Conservation (phyloP, 1,140 invertebrate species). For the Bilobella aurantiaca region DNA sequence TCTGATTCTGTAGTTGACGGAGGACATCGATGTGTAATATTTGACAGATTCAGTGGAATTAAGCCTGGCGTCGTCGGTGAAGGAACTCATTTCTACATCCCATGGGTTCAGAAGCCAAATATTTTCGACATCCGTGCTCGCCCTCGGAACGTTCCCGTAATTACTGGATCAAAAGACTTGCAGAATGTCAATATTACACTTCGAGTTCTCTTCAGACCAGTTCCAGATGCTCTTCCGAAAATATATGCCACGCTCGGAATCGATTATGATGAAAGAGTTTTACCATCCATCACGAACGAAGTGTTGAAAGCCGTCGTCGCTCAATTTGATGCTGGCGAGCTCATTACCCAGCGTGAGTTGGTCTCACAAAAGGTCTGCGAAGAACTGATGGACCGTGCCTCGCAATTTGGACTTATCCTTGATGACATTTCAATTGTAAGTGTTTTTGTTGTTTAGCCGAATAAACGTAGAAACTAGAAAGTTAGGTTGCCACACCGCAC, state of each 20-base stretch:
- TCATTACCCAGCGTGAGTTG: slow-evolving; percentile 96
- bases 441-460: slow-evolving; percentile 23
- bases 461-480: background rate
- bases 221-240: slow-evolving; percentile 73
- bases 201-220: slow-evolving; percentile 90
- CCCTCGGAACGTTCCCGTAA: slow-evolving; percentile 89
- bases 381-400: slow-evolving; percentile 80
- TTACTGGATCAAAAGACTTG: slow-evolving; percentile 98
- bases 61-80: slow-evolving; percentile 87
- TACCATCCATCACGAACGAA: slow-evolving; percentile 98
- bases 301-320: slow-evolving; percentile 98
- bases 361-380: slow-evolving; percentile 93
- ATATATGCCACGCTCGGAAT: slow-evolving; percentile 93
- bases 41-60: slow-evolving; percentile 93
- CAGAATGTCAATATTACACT: slow-evolving; percentile 99
- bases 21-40: slow-evolving; percentile 96
- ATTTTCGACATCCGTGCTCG: slow-evolving; percentile 94
- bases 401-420: slow-evolving; percentile 90
- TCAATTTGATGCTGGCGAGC: slow-evolving; percentile 97
- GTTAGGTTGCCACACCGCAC: background rate
- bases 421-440: slow-evolving; percentile 96
- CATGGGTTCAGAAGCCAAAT: slow-evolving; percentile 95
- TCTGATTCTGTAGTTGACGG: slow-evolving; percentile 78
- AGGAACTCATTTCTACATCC: slow-evolving; percentile 98
- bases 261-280: slow-evolving; percentile 96